Evolutionary conservation across 2,888 invertebrate genomes (phyloP), one percentile per base, ranked within the genome.

Genomic region (Ectemnius continuus): DNA sequence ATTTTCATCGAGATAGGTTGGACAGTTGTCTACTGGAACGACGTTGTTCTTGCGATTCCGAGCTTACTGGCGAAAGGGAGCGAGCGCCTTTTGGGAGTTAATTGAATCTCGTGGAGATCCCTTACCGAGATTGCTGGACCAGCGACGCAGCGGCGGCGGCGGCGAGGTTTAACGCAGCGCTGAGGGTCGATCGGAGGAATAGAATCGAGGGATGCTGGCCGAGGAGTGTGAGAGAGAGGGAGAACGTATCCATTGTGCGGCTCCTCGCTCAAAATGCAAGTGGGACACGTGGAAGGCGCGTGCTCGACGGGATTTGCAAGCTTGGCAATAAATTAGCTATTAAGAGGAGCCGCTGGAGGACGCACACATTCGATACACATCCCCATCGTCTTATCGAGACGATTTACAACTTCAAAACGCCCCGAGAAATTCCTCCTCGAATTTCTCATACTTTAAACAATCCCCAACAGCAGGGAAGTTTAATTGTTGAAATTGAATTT

Each of bases 271-370:
- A 63, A 73, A 72, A 69, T 69, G 72, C 76, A 75, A 79, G 76
- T 81, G 67, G 73, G 67, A 68, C 75, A 78, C 70, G 67, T 67
- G 67, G 56, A 45, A 26, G 57, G 65, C 67, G 20, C 72, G 62
- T 72, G 46, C 73, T 65, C 63, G 65, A 67, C 56, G 65, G 47
- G 52, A 58, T 56, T 76, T 66, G 78, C 66, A 65, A 76, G 63
- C 63, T 70, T 45, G 36, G 68, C 74, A 67, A 81, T 81, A 75
- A 75, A 76, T 80, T 78, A 79, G 28, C 65, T 61, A 73, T 76
- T 46, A 59, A 67, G 61, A 69, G 61, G 47, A 16, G 47, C 14
- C 14, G 56, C 57, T 64, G 64, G 23, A 65, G 63, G 67, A 70
- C 65, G 61, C 11, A 23, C 56, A 67, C 36, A 45, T 20, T 36